A percentile compares a stretch with the other conserved stretches of the same genome.
phyloP scores from a whole-genome alignment of 92 coral and sea anemone species.

The Galaxea fascicularis region DNA sequence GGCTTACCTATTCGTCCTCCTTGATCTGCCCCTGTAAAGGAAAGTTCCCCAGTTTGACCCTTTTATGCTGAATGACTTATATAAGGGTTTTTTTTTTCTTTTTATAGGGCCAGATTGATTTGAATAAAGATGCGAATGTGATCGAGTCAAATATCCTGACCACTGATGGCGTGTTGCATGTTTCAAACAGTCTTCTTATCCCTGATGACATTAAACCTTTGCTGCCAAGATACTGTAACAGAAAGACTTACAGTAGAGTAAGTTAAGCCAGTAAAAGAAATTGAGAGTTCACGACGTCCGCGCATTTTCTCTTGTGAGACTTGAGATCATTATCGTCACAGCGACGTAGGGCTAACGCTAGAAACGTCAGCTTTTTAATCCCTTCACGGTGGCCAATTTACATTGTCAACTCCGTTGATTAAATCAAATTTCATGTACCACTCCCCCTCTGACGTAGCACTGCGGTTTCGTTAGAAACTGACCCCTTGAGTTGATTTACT shows the following conservation, averaged over 20 bases:
- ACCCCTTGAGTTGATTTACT: too few relatives aligned
- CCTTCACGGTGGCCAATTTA: too few relatives aligned
- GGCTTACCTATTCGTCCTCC: too few relatives aligned
- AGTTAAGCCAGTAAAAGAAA: too few relatives aligned
- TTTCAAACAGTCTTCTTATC: conserved; percentile 54
- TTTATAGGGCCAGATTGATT: conserved; percentile 69
- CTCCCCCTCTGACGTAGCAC: too few relatives aligned
- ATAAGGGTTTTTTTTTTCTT: neutral
- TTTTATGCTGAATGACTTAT: neutral
- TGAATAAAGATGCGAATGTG: conserved; percentile 62
- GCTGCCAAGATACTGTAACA: conserved; percentile 73
- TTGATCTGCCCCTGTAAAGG: neutral
- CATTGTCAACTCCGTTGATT: too few relatives aligned
- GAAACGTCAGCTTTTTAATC: too few relatives aligned
- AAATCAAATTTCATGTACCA: too few relatives aligned
- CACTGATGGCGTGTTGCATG: conserved; percentile 77
- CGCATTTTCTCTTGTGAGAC: too few relatives aligned
- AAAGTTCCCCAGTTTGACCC: neutral
- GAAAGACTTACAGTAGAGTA: conserved; percentile 25
- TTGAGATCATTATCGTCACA: neutral
- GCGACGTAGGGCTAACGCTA: too few relatives aligned
- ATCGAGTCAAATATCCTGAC: conserved; percentile 70
- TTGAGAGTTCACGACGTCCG: too few relatives aligned
- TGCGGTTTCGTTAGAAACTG: too few relatives aligned
- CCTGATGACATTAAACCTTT: conserved; percentile 81